Base-by-base conservation (phyloP, 2,113 vertebrate genomes). In the Cygnus buccinator region DNA sequence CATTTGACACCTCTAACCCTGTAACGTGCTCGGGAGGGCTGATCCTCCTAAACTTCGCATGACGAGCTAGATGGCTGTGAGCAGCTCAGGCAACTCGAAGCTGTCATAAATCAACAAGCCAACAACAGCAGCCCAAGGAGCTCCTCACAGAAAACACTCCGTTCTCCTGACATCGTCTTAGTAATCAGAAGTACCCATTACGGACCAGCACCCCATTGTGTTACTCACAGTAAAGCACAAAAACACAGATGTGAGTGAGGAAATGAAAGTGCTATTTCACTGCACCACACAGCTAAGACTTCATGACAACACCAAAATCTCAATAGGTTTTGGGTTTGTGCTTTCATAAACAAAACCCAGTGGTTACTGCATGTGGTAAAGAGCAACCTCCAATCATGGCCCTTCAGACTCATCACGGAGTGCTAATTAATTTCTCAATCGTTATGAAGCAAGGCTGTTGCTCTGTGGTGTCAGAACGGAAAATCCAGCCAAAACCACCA, bases 361-460 rank as follows among this genome's bases (percentile, higher is more conserved):
- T 76, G 86, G 94, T 87, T 79, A 90, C 44, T 82, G 67, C 93
- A 86, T 61, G 54, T 54, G 35, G 92, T 75, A 90, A 90, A 95
- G 90, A 79, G 76, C 73, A 89, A 95, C 92, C 44, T 57, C 92
- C 54, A 81, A 76, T 92, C 89, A 65, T 4, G 54, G 77, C 62
- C 80, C 86, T 95, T 90, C 80, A 96, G 89, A 91, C 70, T 89
- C 79, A 76, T 77, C 75, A 75, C 66, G 68, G 90, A 94, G 31
- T 73, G 57, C 78, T 93, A 94, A 93, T 91, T 94, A 90, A 94
- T 95, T 91, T 90, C 85, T 92, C 85, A 79, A 41, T 93, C 79
- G 79, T 62, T 91, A 78, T 0, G 7, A 95, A 91, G 65, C 43
- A 77, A 88, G 76, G 73, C 89, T 95, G 72, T 28, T 83, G 78